Evolutionary conservation across 2,113 vertebrate genomes (phyloP).

Genomic region (Ibidorhyncha struthersii): DNA sequence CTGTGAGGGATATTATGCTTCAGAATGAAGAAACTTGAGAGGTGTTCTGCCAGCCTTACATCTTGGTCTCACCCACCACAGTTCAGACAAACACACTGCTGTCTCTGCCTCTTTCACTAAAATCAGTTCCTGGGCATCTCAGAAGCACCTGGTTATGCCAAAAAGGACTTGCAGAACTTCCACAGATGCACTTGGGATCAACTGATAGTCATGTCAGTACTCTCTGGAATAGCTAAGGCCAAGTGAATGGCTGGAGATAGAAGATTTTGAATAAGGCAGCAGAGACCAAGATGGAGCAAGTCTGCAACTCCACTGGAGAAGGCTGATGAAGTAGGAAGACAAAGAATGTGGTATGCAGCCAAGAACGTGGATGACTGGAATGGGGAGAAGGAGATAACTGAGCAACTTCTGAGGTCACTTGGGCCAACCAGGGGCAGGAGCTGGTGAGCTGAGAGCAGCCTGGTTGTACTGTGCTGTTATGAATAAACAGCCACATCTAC

Average conservation of each 20-base stretch:
- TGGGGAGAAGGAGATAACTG: neutral
- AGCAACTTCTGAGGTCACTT: neutral
- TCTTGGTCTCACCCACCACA: neutral
- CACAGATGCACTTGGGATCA: neutral
- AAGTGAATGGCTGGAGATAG: neutral
- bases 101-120: neutral
- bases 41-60: neutral
- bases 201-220: neutral
- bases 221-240: neutral
- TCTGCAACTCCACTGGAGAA: neutral
- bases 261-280: neutral
- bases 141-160: neutral
- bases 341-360: neutral
- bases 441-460: neutral
- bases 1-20: fast-evolving
- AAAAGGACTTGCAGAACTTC: neutral
- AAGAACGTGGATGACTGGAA: neutral
- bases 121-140: neutral
- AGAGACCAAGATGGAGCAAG: neutral
- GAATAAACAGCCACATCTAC: neutral
- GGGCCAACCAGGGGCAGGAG: neutral
- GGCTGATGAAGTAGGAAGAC: neutral
- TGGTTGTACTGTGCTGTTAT: fast-evolving
- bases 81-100: neutral
- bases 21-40: neutral